phyloP scores from a whole-genome alignment of 2,888 invertebrate genomes.

The Cephus spinipes region DNA sequence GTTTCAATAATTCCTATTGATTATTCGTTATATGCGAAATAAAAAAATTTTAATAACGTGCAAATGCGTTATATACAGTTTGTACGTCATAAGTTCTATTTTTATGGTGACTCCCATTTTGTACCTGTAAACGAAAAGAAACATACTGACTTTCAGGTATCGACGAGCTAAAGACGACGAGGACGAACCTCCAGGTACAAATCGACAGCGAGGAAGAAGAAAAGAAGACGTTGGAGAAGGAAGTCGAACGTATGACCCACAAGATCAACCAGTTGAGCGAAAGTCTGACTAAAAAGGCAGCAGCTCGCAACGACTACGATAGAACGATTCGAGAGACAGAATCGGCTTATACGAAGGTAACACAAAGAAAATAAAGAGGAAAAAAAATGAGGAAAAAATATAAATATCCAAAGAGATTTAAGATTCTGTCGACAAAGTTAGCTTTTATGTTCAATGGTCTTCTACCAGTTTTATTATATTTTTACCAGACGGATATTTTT shows the following conservation, averaged over 20 bases:
- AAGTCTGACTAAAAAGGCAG: conserved; percentile 41
- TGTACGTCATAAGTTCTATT: neutral
- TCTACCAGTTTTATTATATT: neutral
- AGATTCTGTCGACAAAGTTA: neutral
- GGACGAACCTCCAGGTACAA: conserved; percentile 36
- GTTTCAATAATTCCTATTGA: neutral
- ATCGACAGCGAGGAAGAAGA: conserved; percentile 46
- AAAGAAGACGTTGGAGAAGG: conserved; percentile 39
- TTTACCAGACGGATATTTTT: neutral
- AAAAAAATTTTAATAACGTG: neutral
- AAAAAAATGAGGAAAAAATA: neutral
- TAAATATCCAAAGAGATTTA: neutral
- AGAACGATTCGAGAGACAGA: conserved; percentile 49
- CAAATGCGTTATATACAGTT: neutral
- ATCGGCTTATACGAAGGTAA: conserved; percentile 47
- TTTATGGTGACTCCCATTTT: neutral
- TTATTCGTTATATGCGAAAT: neutral
- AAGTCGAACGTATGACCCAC: conserved; percentile 43
- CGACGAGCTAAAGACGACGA: conserved; percentile 43
- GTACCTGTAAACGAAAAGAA: neutral
- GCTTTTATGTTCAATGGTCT: neutral
- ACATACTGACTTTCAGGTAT: conserved; percentile 30
- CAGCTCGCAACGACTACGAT: conserved; percentile 43
- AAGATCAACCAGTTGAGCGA: conserved; percentile 45
- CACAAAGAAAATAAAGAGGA: neutral